Conservation (phyloP, 2,113 vertebrate genomes). For the cattle (Bos taurus) region ARS-UCD2.0 NC_037333.1:52561501-52562000, state of each 20-base stretch:
- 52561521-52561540: neutral
- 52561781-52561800: neutral
- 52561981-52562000: too few species aligned
- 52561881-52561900: neutral
- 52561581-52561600: neutral
- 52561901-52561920: neutral
- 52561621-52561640: neutral
- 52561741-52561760: neutral
- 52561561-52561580: neutral
- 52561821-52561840: neutral
- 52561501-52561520: neutral
- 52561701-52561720: neutral
- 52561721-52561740: neutral
- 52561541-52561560: neutral
- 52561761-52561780: neutral
- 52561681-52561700: neutral
- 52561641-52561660: neutral
- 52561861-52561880: neutral
- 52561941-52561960: too few species aligned
- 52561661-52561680: neutral
- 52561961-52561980: too few species aligned
- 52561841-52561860: neutral
- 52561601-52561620: neutral
- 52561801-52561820: neutral
- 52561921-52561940: neutral